A percentile compares a stretch with the other conserved stretches of the same genome.
phyloP scores from a whole-genome alignment of 2,113 vertebrate genomes.

The Tauraco erythrolophus region DNA sequence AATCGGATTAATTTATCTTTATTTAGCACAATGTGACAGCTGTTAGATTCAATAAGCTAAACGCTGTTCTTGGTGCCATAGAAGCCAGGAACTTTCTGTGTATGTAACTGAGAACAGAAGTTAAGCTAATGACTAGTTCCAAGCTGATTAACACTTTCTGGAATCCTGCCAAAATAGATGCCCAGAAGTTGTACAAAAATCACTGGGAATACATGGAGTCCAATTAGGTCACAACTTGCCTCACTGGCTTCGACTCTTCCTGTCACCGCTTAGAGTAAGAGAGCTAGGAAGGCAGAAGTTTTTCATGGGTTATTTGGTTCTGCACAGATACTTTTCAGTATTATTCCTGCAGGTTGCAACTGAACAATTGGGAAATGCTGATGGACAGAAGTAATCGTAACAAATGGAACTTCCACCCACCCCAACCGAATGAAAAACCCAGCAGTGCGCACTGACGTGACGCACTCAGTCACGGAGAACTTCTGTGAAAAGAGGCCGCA shows the following conservation, averaged over 20 bases:
- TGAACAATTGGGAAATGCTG: neutral
- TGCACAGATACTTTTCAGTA: neutral
- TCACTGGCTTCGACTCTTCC: neutral
- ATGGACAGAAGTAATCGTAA: neutral
- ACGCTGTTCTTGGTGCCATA: conserved; percentile 20
- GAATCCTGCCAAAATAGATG: neutral
- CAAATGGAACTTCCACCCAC: neutral
- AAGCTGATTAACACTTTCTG: conserved; percentile 38
- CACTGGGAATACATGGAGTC: neutral
- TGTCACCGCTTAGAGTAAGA: accelerated
- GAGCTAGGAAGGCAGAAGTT: neutral
- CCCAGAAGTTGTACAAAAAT: neutral
- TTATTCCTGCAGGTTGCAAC: neutral
- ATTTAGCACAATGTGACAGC: conserved; percentile 50
- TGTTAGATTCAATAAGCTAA: conserved; percentile 42
- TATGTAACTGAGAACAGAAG: conserved; percentile 38
- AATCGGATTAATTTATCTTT: conserved; percentile 53
- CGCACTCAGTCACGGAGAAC: neutral
- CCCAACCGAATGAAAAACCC: neutral
- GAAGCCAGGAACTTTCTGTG: conserved; percentile 17
- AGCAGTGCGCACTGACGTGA: neutral
- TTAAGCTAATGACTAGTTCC: conserved; percentile 44
- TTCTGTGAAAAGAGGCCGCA: neutral
- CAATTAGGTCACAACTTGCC: neutral
- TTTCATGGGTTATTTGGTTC: neutral